Evolutionary conservation across 2,113 vertebrate genomes (phyloP).

Genomic region (Pelusios castaneus): DNA sequence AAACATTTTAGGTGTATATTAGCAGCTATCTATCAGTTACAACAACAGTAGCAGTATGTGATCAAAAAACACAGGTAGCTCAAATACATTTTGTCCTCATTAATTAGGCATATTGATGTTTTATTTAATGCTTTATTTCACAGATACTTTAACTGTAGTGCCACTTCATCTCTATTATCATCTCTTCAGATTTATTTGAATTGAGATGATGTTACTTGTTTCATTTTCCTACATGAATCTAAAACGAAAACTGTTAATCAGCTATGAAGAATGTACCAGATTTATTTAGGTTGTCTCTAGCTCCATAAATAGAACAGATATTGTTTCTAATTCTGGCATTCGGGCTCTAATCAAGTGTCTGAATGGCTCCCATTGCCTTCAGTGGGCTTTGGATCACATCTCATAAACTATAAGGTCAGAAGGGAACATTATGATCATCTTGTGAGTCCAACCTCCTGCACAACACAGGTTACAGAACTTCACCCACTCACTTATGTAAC

Average conservation of each 20-base stretch:
- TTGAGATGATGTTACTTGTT: neutral
- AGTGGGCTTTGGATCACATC: neutral
- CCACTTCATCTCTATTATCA: neutral
- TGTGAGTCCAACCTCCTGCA: no score
- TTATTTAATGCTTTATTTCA: neutral
- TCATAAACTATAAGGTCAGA: no score
- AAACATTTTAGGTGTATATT: neutral
- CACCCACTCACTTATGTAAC: no score
- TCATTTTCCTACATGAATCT: neutral
- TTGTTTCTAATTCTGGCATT: neutral
- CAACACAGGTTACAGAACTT: no score
- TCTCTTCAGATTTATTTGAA: neutral
- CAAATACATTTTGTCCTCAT: neutral
- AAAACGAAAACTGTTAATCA: neutral
- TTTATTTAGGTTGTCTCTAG: neutral
- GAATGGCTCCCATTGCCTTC: neutral
- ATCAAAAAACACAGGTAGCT: neutral
- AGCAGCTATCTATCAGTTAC: neutral
- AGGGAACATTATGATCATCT: no score
- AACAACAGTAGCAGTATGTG: neutral
- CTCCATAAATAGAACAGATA: neutral
- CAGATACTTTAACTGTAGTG: neutral
- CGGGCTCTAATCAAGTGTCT: neutral
- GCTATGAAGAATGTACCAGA: neutral
- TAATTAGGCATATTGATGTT: neutral